Evolutionary conservation across 2,797 vertebrate species (phyloP), one percentile per base, ranked within the genome.

Genomic region (Gadopsis marmoratus): DNA sequence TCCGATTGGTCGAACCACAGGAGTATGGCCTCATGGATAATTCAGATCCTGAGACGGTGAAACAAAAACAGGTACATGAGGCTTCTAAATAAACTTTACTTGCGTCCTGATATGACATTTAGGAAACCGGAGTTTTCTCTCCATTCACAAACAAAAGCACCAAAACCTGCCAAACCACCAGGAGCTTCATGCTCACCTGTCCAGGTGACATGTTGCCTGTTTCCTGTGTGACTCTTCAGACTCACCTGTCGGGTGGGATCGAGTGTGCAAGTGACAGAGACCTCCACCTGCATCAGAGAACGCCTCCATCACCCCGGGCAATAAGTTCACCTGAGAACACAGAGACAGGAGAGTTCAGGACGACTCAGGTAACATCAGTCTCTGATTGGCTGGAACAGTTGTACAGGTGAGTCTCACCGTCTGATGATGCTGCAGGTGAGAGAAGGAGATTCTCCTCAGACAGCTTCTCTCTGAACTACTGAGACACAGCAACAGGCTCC

Each of bases 401-500:
- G 23, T 1, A 43, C 69, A 74, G 71, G 62, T 53, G 67, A 71
- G 62, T 82, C 93, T 81, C 95, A 99, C 97, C 96, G 86, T 97
- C 91, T 97, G 97, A 86, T 96, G 92, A 31, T 87, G 87, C 68
- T 92, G 86, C 72, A 97, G 90, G 60, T 76, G 94, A 79, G 77
- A 91, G 45, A 95, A 92, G 74, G 92, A 89, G 71, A 96, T 89
- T 67, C 82, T 95, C 76, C 95, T 91, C 83, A 97, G 85, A 80
- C 97, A 98, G 68, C 93, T 94, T 66, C 86, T 90, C 84, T 91
- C 94, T 50, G 90, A 85, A 16, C 88, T 88, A 83, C 94, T 94
- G 16, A 98, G 94, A 88, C 97, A 99, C 82, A 99, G 92, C 86
- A 98, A 71, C 87, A 97, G 90, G 88, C 96, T 95, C 97, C 96